phyloP scores from a whole-genome alignment of 2,113 vertebrate species.

The Spea bombifrons region DNA sequence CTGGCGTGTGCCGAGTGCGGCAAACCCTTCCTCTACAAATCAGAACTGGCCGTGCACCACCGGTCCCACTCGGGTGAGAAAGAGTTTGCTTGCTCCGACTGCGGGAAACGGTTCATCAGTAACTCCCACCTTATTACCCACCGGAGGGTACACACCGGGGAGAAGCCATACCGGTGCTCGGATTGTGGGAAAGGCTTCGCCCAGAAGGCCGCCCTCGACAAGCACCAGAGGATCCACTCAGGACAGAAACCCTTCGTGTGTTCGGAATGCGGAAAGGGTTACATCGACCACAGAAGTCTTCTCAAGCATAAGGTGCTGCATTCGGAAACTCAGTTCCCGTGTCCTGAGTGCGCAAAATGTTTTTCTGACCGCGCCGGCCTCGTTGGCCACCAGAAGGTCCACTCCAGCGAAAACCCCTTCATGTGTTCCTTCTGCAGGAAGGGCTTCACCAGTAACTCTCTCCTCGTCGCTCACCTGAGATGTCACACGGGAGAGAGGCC shows the following conservation, averaged over 20 bases:
- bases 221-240: neutral
- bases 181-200: neutral
- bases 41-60: conserved; percentile 18
- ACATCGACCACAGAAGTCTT: conserved; percentile 55
- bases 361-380: neutral
- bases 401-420: conserved; percentile 1
- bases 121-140: conserved; percentile 8
- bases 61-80: conserved; percentile 54
- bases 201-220: neutral
- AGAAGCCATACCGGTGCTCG: neutral
- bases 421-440: conserved; percentile 3
- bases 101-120: neutral
- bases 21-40: conserved; percentile 39
- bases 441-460: neutral
- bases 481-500: conserved; percentile 6
- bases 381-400: conserved; percentile 4
- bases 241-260: conserved; percentile 9
- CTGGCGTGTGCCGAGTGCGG: conserved; percentile 58
- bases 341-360: conserved; percentile 6
- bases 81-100: conserved; percentile 57
- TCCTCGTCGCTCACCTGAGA: conserved; percentile 1
- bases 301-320: neutral
- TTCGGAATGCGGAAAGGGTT: conserved; percentile 51
- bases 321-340: neutral
- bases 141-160: conserved; percentile 38